A percentile compares a stretch with the other conserved stretches of the same genome.
Evolutionary conservation across 2,113 vertebrate genomes (phyloP).

Genomic region (Pituophis catenifer): DNA sequence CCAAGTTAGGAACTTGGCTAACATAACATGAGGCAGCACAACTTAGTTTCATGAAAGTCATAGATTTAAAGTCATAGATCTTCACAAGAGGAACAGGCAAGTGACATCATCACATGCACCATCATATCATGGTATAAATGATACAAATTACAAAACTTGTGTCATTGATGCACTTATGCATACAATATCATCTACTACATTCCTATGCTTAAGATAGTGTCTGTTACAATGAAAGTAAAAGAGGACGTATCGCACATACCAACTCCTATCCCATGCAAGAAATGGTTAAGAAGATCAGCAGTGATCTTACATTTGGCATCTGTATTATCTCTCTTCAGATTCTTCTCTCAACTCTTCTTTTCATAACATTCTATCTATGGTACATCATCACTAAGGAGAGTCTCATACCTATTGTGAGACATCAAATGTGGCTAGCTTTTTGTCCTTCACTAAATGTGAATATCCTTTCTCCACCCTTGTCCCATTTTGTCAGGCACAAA

Average conservation of each 20-base stretch:
- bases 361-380: not conserved
- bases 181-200: not conserved
- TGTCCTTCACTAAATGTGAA: not conserved
- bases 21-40: not conserved
- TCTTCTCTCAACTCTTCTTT: rapidly evolving
- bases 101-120: not conserved
- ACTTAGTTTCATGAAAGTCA: not conserved
- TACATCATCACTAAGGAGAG: not conserved
- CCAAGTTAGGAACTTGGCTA: not conserved
- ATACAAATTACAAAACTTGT: not conserved
- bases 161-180: not conserved
- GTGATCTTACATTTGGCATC: not conserved
- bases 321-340: not conserved
- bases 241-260: not conserved
- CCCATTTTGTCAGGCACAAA: not conserved
- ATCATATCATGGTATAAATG: not conserved
- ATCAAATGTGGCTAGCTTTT: not conserved
- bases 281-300: not conserved
- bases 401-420: not conserved
- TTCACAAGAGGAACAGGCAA: not conserved
- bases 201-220: not conserved
- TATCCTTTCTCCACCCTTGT: not conserved
- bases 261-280: not conserved
- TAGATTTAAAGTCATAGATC: not conserved
- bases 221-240: not conserved